Conservation (phyloP, 2,113 vertebrate species). For the Upupa epops region DNA sequence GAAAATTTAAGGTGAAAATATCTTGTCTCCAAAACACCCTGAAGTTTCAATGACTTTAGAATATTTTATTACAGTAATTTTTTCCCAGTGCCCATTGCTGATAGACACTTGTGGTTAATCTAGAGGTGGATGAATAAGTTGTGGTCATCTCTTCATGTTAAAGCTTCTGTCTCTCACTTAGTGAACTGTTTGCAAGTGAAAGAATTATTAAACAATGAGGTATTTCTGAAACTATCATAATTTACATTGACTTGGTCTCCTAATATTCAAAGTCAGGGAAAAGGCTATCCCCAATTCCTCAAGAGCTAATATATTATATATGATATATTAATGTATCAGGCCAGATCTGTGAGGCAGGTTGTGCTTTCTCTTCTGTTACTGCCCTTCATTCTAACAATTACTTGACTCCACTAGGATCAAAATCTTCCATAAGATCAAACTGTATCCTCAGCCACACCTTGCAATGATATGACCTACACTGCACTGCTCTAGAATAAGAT, state of each 20-base stretch:
- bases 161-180: not conserved
- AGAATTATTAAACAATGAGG: not conserved
- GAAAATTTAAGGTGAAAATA: not conserved
- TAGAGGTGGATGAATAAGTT: not conserved
- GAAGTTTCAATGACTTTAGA: not conserved
- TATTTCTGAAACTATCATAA: not conserved
- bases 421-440: not conserved
- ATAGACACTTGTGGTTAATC: not conserved
- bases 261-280: not conserved
- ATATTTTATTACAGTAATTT: not conserved
- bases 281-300: not conserved
- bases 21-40: not conserved
- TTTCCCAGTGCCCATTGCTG: rapidly evolving
- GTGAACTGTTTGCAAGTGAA: not conserved
- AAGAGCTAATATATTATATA: not conserved
- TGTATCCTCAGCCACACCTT: not conserved
- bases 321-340: not conserved
- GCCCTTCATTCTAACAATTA: not conserved
- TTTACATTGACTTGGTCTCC: not conserved
- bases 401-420: not conserved
- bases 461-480: not conserved
- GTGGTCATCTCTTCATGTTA: not conserved
- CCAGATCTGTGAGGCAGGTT: not conserved
- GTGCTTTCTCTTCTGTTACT: not conserved
- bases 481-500: not conserved